Base-by-base conservation (phyloP, 2,797 vertebrate species). In the Lindbergichthys nudifrons region DNA sequence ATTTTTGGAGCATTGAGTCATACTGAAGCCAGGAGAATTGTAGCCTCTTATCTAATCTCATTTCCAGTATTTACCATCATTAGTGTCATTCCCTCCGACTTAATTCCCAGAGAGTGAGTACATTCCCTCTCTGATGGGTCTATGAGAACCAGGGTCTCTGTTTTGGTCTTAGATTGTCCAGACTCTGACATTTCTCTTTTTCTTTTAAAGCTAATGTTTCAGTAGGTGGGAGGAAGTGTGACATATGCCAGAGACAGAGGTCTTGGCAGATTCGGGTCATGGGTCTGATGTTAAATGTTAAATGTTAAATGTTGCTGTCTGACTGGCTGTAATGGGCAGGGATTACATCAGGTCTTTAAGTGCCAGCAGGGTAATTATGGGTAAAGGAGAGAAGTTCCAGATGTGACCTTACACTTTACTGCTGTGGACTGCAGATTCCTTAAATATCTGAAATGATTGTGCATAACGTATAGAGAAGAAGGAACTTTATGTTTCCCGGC, bases 221-320 rank as follows among this genome's bases (percentile, higher is more conserved):
- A 65, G 78, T 73, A 74, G 81, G 66, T 80, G 77, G 76, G 60
- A 87, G 68, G 73, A 87, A 78, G 77, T 71, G 73, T 82, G 85
- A 84, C 82, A 84, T 77, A 79, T 79, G 80, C 83, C 87, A 89
- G 88, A 91, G 77, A 79, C 70, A 84, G 79, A 83, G 85, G 87
- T 91, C 74, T 16, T 76, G 86, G 84, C 81, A 87, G 79, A 88
- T 86, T 85, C 66, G 65, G 75, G 75, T 82, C 77, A 78, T 8
- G 59, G 32, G 32, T 36, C 80, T 81, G 77, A 85, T 81, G 77
- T 85, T 87, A 70, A 85, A 85, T 81, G 77, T 85, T 87, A 70
- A 85, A 85, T 81, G 77, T 85, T 87, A 70, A 86, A 83, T 69
- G 61, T 57, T 57, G 70, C 69, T 60, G 79, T 67, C 74, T 80